Base-by-base conservation (phyloP, 2,888 invertebrate genomes). In the Brassicogethes aeneus region DNA sequence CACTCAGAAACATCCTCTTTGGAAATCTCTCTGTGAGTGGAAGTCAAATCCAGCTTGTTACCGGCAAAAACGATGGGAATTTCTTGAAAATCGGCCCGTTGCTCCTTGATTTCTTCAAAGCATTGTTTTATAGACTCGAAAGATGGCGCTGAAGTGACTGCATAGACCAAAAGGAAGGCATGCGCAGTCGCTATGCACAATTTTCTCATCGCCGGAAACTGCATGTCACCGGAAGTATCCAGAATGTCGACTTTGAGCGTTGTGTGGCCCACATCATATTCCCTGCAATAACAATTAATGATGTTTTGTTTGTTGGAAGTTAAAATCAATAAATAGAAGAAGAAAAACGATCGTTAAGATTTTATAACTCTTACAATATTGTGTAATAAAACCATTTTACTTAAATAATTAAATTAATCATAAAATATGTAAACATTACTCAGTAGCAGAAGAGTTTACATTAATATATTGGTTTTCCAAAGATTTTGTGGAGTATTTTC, bases 181-280 rank as follows among this genome's bases (percentile, higher is more conserved):
- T 89, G 85, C 29, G 90, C 90, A 2, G 85, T 89, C 30, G 88
- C 84, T 56, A 92, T 88, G 57, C 86, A 86, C 47, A 92, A 72
- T 40, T 88, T 74, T 47, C 90, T 73, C 91, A 92, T 92, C 42
- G 90, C 91, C 5, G 92, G 91, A 67, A 91, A 92, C 64, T 87
- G 86, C 68, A 87, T 79, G 64, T 89, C 88, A 15, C 90, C 89
- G 51, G 31, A 82, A 16, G 88, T 88, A 68, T 88, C 87, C 61
- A 88, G 65, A 50, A 88, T 82, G 62, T 87, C 86, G 53, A 85
- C 78, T 71, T 86, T 85, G 33, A 89, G 71, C 8, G 82, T 80
- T 50, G 82, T 76, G 17, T 78, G 76, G 32, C 85, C 84, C 42
- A 88, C 72, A 59, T 85, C 81, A 64, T 85, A 91, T 65, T 90